These are phyloP conservation scores for Urosaurus nigricauda DNA, from an alignment of 2,797 vertebrate genomes.

Conservation along the genomic window DNA sequence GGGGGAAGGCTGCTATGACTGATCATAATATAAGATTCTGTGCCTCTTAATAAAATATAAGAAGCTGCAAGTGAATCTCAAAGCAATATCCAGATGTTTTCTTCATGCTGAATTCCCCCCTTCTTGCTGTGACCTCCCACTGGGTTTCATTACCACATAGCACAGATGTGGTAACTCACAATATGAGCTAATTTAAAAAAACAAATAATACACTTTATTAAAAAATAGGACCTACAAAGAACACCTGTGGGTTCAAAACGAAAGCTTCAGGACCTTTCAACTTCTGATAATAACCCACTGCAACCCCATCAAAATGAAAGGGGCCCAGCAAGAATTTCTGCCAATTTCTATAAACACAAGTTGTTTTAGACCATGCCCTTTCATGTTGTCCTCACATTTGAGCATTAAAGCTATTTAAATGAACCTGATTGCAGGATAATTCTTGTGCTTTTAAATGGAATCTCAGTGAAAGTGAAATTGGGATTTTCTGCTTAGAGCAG, in stretches of 20 bases:
- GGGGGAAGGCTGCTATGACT: constrained; percentile 42
- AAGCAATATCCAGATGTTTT: constrained; percentile 71
- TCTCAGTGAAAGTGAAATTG: neutral
- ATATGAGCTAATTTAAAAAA: constrained; percentile 74
- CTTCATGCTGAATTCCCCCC: constrained; percentile 60
- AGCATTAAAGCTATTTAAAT: constrained; percentile 16
- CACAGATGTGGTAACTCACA: constrained; percentile 70
- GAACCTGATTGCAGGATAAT: neutral
- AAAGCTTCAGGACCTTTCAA: constrained; percentile 69
- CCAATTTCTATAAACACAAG: constrained; percentile 52
- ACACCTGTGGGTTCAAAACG: constrained; percentile 73
- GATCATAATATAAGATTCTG: constrained; percentile 66
- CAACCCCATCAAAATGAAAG: constrained; percentile 75
- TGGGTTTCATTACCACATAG: constrained; percentile 70
- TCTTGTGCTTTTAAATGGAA: neutral
- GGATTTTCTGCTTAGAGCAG: neutral
- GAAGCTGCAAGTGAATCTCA: constrained; percentile 71
- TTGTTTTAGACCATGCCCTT: constrained; percentile 25
- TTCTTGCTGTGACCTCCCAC: constrained; percentile 60
- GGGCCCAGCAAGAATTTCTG: constrained; percentile 64
- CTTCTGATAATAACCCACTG: constrained; percentile 70
- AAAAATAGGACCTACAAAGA: constrained; percentile 66
- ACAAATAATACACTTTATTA: constrained; percentile 77
- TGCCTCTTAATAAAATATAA: constrained; percentile 72
- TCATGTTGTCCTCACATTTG: constrained; percentile 23